Evolutionary conservation across 2,113 vertebrate species (phyloP).

Genomic region (Mixornis gularis): DNA sequence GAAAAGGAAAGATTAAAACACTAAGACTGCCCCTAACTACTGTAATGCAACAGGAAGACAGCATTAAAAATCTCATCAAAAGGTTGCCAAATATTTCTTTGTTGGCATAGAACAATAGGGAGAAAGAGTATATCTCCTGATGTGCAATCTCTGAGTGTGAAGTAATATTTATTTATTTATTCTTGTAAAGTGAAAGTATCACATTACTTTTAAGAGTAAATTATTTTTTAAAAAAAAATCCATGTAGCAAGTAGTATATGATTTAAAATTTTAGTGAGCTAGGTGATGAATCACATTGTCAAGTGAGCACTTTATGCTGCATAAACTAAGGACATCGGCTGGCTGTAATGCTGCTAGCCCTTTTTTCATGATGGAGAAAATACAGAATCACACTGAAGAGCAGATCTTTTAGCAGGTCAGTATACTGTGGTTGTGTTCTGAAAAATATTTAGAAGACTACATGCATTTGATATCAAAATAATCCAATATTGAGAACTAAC

Average conservation of each 20-base stretch:
- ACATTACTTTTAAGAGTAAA: background rate
- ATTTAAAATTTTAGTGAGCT: background rate
- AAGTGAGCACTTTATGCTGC: background rate
- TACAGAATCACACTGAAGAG: background rate
- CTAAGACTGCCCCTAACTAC: background rate
- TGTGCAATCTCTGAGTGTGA: accelerated
- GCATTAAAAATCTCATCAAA: background rate
- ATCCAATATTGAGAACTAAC: background rate
- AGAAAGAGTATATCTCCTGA: background rate
- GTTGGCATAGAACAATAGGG: background rate
- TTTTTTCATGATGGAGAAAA: background rate
- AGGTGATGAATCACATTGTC: background rate
- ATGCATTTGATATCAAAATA: background rate
- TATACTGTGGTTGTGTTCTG: background rate
- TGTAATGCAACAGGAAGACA: background rate
- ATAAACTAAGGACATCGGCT: background rate
- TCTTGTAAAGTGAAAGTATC: background rate
- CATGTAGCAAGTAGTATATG: background rate
- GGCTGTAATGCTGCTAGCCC: background rate
- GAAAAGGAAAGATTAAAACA: background rate
- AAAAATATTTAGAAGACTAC: background rate
- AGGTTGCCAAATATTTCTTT: background rate
- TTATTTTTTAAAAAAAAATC: no score
- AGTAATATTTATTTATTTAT: background rate
- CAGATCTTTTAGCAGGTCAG: background rate